Conservation (phyloP, 2,888 invertebrate genomes). For the Cryptosula pallasiana region DNA sequence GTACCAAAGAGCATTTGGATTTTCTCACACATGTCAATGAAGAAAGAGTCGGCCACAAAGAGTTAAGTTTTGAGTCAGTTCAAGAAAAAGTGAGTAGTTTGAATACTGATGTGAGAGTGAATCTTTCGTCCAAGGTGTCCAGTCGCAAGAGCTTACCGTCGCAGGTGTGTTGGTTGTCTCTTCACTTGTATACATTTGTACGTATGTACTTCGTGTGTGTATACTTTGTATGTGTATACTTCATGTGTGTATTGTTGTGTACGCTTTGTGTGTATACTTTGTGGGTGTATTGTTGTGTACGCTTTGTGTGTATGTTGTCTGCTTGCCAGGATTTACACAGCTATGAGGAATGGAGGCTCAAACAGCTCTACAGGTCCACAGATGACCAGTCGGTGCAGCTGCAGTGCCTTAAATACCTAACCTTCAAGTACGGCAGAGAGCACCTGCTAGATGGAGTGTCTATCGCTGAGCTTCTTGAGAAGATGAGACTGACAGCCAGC, state of each 20-base stretch:
- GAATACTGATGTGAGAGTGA: not conserved
- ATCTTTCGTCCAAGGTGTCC: not conserved
- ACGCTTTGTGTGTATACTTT: no score
- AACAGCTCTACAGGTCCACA: conserved; percentile 34
- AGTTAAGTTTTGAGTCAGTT: not conserved
- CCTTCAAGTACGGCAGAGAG: conserved; percentile 73
- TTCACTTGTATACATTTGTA: not conserved
- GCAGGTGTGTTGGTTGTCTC: not conserved
- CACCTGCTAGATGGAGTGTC: conserved; percentile 64
- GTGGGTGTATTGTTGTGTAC: no score
- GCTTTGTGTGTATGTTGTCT: no score
- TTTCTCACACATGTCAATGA: conserved; percentile 63
- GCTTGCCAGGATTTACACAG: not conserved
- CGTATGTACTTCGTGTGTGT: no score
- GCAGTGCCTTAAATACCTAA: conserved; percentile 76
- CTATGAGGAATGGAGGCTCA: conserved; percentile 9
- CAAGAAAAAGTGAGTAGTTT: conserved; percentile 56
- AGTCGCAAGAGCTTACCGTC: not conserved
- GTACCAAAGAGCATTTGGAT: conserved; percentile 97
- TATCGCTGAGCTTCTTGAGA: conserved; percentile 53
- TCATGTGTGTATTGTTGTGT: no score
- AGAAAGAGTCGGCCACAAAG: not conserved
- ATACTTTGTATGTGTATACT: no score
- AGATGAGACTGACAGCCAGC: conserved; percentile 32
- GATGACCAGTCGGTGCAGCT: conserved; percentile 73